Conservation (phyloP, 2,888 invertebrate genomes). For the Eristalis intricaria region DNA sequence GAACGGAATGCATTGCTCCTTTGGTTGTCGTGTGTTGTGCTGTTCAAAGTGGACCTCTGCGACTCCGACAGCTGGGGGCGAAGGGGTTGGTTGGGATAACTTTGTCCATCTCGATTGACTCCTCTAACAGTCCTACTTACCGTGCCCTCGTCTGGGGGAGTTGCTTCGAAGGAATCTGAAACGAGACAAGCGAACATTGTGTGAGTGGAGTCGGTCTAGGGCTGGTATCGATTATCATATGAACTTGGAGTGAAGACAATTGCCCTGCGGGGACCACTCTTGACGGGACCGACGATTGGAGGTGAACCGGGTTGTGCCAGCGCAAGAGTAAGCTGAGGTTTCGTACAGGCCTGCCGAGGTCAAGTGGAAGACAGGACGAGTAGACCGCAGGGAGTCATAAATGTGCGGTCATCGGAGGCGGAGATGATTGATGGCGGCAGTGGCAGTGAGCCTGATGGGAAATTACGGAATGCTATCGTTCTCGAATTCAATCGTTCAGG, state of each 20-base stretch:
- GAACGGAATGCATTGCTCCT: slow-evolving; percentile 71
- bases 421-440: slow-evolving; percentile 52
- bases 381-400: slow-evolving; percentile 29
- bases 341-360: slow-evolving; percentile 3
- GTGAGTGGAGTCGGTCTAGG: slow-evolving; percentile 20
- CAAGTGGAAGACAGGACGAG: not conserved
- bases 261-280: slow-evolving; percentile 56
- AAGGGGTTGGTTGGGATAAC: slow-evolving; percentile 43
- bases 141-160: slow-evolving; percentile 55
- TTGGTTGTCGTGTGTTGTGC: slow-evolving; percentile 73
- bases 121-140: slow-evolving; percentile 55
- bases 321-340: too few relatives aligned
- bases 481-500: slow-evolving; percentile 25
- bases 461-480: slow-evolving; percentile 10
- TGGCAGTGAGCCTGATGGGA: slow-evolving; percentile 39
- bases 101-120: slow-evolving; percentile 41
- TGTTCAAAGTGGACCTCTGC: slow-evolving; percentile 77
- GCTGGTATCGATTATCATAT: slow-evolving; percentile 52
- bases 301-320: slow-evolving; percentile 2
- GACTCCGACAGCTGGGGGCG: slow-evolving; percentile 76
- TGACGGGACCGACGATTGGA: slow-evolving; percentile 24
- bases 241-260: slow-evolving; percentile 24
- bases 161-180: slow-evolving; percentile 66
- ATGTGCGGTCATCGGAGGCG: slow-evolving; percentile 7
- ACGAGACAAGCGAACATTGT: slow-evolving; percentile 26